A percentile compares a stretch with the other conserved stretches of the same genome.
phyloP scores from a whole-genome alignment of 53 echinoderm and acorn worm genomes.

The Pentamera pediparva region DNA sequence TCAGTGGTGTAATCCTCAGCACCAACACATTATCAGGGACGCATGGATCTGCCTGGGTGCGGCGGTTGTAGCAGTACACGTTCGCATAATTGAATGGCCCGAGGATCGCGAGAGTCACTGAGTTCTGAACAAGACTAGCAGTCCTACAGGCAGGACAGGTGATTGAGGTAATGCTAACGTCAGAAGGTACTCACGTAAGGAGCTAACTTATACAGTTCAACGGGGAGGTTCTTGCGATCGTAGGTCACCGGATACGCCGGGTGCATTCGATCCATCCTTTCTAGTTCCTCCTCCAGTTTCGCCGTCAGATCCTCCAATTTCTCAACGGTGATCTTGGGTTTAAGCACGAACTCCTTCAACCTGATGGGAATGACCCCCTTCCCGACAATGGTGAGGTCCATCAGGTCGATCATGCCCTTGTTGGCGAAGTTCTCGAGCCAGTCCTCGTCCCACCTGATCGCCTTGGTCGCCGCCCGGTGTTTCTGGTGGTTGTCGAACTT shows the following conservation, averaged over 20 bases:
- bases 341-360: not conserved
- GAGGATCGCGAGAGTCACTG: too few relatives aligned
- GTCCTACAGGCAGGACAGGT: too few relatives aligned
- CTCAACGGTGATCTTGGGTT: not conserved
- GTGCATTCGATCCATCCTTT: not conserved
- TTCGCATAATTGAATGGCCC: too few relatives aligned
- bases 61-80: too few relatives aligned
- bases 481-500: constrained; percentile 1
- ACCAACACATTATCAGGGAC: not conserved
- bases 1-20: too few relatives aligned
- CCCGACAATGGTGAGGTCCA: constrained; percentile 31
- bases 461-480: constrained; percentile 10
- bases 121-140: too few relatives aligned
- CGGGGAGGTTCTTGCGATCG: constrained; percentile 6
- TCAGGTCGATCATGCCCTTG: constrained; percentile 14
- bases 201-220: constrained; percentile 29
- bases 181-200: constrained; percentile 13
- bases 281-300: not conserved
- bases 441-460: constrained; percentile 27
- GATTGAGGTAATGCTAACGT: not conserved
- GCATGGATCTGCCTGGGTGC: too few relatives aligned
- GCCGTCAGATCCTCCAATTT: not conserved
- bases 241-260: not conserved
- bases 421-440: constrained; percentile 22
- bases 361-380: constrained; percentile 16